Percentiles rank a stretch among this genome's conserved stretches.
These are phyloP conservation scores for Diadophis punctatus DNA, from an alignment of 2,113 vertebrate species.

Conservation along the genomic window DNA sequence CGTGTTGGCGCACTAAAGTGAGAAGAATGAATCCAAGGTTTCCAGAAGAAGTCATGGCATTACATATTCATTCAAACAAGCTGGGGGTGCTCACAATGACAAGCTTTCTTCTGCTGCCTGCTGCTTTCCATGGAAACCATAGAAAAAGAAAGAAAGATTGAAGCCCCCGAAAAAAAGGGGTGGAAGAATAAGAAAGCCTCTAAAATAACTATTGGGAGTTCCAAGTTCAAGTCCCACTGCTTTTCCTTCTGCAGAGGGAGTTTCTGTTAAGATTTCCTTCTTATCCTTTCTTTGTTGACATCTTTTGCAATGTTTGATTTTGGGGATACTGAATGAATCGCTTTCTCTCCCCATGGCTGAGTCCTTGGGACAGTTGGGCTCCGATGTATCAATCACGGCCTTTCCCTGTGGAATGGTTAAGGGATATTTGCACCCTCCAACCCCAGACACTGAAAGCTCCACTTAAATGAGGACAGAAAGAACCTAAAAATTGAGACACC, in stretches of 20 bases:
- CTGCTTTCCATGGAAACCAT: not conserved
- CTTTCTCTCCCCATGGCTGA: not conserved
- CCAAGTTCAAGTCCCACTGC: not conserved
- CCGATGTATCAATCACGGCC: not conserved
- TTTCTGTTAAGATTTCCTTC: not conserved
- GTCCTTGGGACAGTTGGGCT: not conserved
- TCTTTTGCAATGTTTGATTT: not conserved
- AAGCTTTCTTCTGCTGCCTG: not conserved
- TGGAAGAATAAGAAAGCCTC: not conserved
- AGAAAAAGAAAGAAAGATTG: not conserved
- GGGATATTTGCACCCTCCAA: not conserved
- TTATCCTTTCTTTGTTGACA: not conserved
- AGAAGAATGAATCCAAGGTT: not conserved
- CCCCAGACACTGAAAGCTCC: not conserved
- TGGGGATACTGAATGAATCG: not conserved
- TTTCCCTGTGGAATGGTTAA: not conserved
- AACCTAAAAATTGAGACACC: not conserved
- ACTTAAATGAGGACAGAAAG: not conserved
- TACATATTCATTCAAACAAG: not conserved
- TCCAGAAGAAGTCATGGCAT: not conserved
- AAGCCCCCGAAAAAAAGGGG: not conserved
- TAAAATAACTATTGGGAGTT: not conserved
- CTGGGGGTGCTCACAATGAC: not conserved
- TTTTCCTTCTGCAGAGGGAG: not conserved
- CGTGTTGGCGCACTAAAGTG: not conserved